Conservation (phyloP, 1,140 invertebrate species). For the Heliothis virescens region DNA sequence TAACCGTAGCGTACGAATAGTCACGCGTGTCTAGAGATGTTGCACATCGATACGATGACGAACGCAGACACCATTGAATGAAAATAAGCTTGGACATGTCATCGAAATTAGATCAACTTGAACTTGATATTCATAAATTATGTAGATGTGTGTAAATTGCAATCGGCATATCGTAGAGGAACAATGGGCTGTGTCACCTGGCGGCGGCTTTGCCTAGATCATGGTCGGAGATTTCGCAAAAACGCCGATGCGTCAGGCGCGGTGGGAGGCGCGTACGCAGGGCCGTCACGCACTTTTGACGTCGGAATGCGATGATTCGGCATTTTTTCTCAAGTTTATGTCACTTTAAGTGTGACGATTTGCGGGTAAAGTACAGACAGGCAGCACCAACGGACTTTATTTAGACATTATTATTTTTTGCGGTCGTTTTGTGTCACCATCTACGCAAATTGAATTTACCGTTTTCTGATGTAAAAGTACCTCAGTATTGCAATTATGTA, state of each 20-base stretch:
- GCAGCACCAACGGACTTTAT: neutral
- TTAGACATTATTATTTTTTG: neutral
- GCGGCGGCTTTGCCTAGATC: constrained; percentile 53
- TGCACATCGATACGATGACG: no score
- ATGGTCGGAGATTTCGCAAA: constrained; percentile 40
- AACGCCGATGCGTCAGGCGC: constrained; percentile 49
- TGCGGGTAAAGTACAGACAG: neutral
- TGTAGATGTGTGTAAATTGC: constrained; percentile 14
- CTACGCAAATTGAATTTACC: neutral
- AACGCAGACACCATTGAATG: neutral
- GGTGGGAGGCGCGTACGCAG: constrained; percentile 33
- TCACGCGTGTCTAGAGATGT: no score
- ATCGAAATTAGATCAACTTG: constrained; percentile 29
- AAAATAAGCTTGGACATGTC: constrained; percentile 3
- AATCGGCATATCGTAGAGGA: constrained; percentile 15
- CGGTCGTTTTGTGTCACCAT: neutral
- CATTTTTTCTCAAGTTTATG: neutral
- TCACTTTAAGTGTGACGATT: neutral
- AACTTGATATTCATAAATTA: constrained; percentile 13
- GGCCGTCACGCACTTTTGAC: constrained; percentile 1
- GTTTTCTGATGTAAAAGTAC: neutral
- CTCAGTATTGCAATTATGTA: no score
- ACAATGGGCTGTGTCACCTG: constrained; percentile 44
- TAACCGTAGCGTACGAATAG: no score
- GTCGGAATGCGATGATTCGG: neutral